Percentiles rank a stretch among this genome's conserved stretches.
Evolutionary conservation across 2,797 vertebrate genomes (phyloP).

Genomic region (Helarctos malayanus): DNA sequence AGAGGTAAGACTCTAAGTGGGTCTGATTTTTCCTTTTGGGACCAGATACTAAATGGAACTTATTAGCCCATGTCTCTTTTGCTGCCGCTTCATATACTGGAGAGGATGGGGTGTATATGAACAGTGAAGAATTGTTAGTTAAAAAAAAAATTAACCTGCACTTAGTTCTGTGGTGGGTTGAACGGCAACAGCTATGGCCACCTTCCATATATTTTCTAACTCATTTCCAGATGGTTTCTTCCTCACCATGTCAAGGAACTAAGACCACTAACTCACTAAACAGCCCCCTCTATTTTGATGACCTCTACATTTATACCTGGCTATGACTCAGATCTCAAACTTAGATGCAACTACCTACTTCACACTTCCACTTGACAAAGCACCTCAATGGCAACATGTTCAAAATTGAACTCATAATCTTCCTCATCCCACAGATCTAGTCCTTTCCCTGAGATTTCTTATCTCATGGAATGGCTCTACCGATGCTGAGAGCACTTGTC

Average conservation of each 20-base stretch:
- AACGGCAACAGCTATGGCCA: background rate
- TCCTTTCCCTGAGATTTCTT: background rate
- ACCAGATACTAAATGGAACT: background rate
- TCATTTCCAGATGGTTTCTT: constrained; percentile 39
- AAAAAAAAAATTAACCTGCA: constrained; percentile 54
- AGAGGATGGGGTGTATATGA: background rate
- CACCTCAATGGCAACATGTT: background rate
- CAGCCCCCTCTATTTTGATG: background rate
- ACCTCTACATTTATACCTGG: background rate
- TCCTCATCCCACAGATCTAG: background rate
- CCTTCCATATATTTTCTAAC: constrained; percentile 7
- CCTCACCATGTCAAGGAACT: background rate
- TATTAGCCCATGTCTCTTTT: background rate
- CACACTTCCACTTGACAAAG: background rate
- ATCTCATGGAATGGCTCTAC: background rate
- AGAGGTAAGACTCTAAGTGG: background rate
- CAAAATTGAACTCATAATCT: background rate
- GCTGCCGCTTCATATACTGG: background rate
- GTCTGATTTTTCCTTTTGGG: background rate
- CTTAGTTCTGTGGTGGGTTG: background rate
- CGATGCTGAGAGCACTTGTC: background rate
- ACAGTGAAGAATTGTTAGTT: constrained; percentile 30
- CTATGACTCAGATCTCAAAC: background rate
- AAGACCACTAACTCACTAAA: background rate
- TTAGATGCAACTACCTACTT: background rate